phyloP scores from a whole-genome alignment of 2,888 invertebrate genomes.

The Theretra japonica region DNA sequence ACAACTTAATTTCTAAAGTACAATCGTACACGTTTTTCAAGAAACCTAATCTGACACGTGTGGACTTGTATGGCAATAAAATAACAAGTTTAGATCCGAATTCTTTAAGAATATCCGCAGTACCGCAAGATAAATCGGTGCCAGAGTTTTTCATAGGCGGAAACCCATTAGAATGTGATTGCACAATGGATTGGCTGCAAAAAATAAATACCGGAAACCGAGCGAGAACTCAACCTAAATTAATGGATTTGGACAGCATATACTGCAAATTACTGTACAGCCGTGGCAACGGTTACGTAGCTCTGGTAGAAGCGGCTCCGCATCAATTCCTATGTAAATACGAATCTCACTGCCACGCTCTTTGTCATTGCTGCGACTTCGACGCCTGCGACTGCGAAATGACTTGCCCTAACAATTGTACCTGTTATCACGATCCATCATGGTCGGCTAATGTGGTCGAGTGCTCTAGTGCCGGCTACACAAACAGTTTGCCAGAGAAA shows the following conservation, averaged over 20 bases:
- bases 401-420: slow-evolving; percentile 94
- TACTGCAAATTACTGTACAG: slow-evolving; percentile 92
- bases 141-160: slow-evolving; percentile 94
- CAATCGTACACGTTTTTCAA: slow-evolving; percentile 95
- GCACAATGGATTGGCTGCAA: slow-evolving; percentile 96
- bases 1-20: slow-evolving; percentile 92
- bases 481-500: slow-evolving; percentile 89
- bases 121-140: slow-evolving; percentile 88
- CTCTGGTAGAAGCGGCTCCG: slow-evolving; percentile 90
- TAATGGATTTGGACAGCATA: slow-evolving; percentile 93
- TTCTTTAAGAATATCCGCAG: slow-evolving; percentile 90
- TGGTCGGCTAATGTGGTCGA: slow-evolving; percentile 95
- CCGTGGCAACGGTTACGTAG: slow-evolving; percentile 89
- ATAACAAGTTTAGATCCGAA: slow-evolving; percentile 91
- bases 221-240: slow-evolving; percentile 90
- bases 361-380: slow-evolving; percentile 96
- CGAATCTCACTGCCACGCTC: slow-evolving; percentile 92
- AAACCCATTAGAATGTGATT: slow-evolving; percentile 95
- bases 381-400: slow-evolving; percentile 97
- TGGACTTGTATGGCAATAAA: slow-evolving; percentile 92
- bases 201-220: slow-evolving; percentile 90
- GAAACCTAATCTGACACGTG: slow-evolving; percentile 92
- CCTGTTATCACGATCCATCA: slow-evolving; percentile 94
- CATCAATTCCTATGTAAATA: slow-evolving; percentile 94
- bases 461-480: slow-evolving; percentile 89